Evolutionary conservation across 53 echinoderm and acorn worm genomes (phyloP).

Genomic region (Hippasteria phrygiana): DNA sequence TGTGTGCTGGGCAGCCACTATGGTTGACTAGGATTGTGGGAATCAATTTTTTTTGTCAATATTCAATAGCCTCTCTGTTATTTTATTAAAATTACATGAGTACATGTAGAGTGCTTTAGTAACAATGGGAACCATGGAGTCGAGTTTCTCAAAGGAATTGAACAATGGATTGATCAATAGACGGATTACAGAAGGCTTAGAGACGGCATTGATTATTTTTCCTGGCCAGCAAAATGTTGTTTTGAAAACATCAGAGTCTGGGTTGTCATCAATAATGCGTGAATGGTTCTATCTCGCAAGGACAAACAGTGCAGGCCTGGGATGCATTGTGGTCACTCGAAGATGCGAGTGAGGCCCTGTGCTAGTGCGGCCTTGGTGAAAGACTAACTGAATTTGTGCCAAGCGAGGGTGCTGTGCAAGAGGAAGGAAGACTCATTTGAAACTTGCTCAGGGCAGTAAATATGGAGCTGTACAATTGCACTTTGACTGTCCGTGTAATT

Average conservation of each 20-base stretch:
- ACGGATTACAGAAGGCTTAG: conserved; percentile 3
- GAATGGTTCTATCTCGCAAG: not conserved
- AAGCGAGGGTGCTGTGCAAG: not conserved
- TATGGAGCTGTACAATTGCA: not conserved
- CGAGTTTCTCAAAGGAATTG: not conserved
- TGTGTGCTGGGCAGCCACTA: not conserved
- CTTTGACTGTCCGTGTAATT: too few relatives aligned
- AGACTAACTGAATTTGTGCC: not conserved
- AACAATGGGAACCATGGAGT: not conserved
- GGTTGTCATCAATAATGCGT: not conserved
- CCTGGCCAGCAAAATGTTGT: not conserved
- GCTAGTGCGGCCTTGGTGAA: not conserved
- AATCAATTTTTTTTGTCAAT: conserved; percentile 21
- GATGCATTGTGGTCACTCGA: too few relatives aligned
- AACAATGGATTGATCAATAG: conserved; percentile 1
- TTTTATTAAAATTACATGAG: not conserved
- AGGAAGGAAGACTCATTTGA: not conserved
- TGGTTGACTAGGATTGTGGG: not conserved
- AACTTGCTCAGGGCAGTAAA: not conserved
- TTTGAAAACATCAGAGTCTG: not conserved
- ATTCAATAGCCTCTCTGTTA: conserved; percentile 2
- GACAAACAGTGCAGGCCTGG: too few relatives aligned
- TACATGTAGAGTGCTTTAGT: not conserved
- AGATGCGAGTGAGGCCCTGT: too few relatives aligned
- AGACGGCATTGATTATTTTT: conserved; percentile 6